phyloP scores from a whole-genome alignment of 2,113 vertebrate genomes.

The Motacilla tschutschensis region DNA sequence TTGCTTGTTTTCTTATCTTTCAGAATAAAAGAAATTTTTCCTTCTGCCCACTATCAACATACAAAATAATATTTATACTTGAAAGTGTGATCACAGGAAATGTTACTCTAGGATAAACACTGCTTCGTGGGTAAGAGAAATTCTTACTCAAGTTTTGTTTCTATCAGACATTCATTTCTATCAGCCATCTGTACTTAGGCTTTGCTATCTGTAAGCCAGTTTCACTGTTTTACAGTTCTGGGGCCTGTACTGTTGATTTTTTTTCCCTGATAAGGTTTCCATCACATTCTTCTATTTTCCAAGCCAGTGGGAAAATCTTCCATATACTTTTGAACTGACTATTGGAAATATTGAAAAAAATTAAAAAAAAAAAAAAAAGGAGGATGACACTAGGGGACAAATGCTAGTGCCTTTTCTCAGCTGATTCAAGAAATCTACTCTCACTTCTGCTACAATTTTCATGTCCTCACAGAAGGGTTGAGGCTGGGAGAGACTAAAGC shows the following conservation, averaged over 20 bases:
- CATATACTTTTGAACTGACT: background rate
- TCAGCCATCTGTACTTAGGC: background rate
- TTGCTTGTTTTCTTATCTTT: constrained; percentile 44
- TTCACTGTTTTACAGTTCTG: background rate
- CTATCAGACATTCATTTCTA: background rate
- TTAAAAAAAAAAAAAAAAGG: background rate
- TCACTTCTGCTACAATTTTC: background rate
- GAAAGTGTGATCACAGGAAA: constrained; percentile 28
- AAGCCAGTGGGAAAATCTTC: background rate
- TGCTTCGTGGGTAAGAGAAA: background rate
- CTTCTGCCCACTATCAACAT: background rate
- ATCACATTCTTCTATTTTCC: background rate
- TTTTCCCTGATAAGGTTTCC: background rate
- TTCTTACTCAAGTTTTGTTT: background rate
- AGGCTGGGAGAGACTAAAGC: background rate
- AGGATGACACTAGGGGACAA: background rate
- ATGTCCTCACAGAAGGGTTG: background rate
- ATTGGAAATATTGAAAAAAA: background rate
- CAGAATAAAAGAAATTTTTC: constrained; percentile 18
- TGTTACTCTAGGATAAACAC: constrained; percentile 1
- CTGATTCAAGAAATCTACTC: background rate
- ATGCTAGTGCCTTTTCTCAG: background rate
- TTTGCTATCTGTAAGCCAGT: background rate
- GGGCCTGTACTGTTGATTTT: background rate
- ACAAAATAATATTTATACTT: constrained; percentile 46